Base-by-base conservation (phyloP, 2,888 invertebrate genomes). In the Tenthredo distinguenda region DNA sequence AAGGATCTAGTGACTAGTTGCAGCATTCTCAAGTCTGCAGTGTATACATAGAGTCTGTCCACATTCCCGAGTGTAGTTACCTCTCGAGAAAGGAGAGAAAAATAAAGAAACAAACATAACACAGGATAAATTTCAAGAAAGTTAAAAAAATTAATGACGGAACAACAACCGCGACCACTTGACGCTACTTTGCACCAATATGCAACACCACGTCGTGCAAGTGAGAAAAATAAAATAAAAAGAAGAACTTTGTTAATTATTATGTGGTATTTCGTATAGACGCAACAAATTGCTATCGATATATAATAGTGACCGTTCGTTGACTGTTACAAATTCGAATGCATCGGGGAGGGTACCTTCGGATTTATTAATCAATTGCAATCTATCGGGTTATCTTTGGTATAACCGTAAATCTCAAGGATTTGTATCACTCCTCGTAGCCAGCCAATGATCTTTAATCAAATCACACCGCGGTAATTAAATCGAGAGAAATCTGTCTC, bases 1-100 rank as follows among this genome's bases (percentile, higher is more conserved):
- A 58, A 79, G 79, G 79, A 58, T 79, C 79, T 58, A 40, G 62
- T 79, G 58, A 62, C 79, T 58, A 79, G 79, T n/a, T 55, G 26
- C 37, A 37, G 37, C 34, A 9, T n/a, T 7, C 37, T 31, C 15
- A 31, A 79, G 62, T 79, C 62, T 79, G 31, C 76, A 40, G 76
- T 71, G 50, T n/a, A 37, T 40, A 34, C 15, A n/a, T 55, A 15
- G 21, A 31, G 37, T 21, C 79, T 58, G 79, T 79, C 79, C 4
- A 79, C 79, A 79, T 79, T 79, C 79, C 77, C 50, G 12, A 18
- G 77, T 77, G 31, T 77, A 77, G 26, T 55, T 55, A 18, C n/a
- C 71, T 71, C 71, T 71, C 40, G 62, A 62, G 62, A 62, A 7
- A 62, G 10, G 9, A 26, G 10, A 26, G 26, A 21, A 62, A 62